Percentiles rank a stretch among this genome's conserved stretches.
Conservation (phyloP, 2,888 invertebrate species). For the Dryobotodes eremita region DNA sequence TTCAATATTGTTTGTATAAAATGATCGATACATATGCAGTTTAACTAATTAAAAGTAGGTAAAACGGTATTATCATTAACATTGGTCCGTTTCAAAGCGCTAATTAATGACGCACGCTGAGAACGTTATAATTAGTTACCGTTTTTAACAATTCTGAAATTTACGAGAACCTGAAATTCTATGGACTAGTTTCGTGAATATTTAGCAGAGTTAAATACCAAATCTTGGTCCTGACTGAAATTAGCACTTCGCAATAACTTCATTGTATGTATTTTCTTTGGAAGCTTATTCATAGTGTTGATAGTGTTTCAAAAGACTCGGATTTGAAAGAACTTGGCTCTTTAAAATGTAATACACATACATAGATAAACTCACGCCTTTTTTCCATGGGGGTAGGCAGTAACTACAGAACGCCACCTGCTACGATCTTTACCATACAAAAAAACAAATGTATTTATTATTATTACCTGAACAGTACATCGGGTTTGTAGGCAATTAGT, state of each 20-base stretch:
- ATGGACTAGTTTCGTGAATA: slow-evolving; percentile 1
- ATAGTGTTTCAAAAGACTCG: neutral
- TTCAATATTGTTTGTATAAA: neutral
- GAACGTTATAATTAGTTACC: slow-evolving; percentile 41
- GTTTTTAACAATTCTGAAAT: slow-evolving; percentile 32
- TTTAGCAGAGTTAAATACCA: neutral
- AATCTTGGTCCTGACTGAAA: neutral
- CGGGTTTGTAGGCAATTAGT: slow-evolving; percentile 98
- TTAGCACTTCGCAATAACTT: neutral
- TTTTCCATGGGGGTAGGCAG: too few species aligned
- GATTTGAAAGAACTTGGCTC: neutral
- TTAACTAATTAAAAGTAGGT: slow-evolving; percentile 40
- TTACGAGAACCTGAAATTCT: slow-evolving; percentile 9
- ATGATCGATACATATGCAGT: slow-evolving; percentile 21
- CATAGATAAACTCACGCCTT: too few species aligned
- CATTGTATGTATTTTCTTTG: neutral
- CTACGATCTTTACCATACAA: too few species aligned
- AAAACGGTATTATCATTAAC: slow-evolving; percentile 47
- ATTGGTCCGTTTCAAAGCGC: slow-evolving; percentile 24
- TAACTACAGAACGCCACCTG: too few species aligned
- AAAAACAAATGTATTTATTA: neutral
- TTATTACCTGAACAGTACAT: slow-evolving; percentile 91
- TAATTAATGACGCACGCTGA: slow-evolving; percentile 54
- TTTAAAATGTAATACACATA: neutral
- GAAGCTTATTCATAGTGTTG: too few species aligned